Percentiles rank a stretch among this genome's conserved stretches.
phyloP scores from a whole-genome alignment of 2,113 vertebrate species.

The Ondatra zibethicus region DNA sequence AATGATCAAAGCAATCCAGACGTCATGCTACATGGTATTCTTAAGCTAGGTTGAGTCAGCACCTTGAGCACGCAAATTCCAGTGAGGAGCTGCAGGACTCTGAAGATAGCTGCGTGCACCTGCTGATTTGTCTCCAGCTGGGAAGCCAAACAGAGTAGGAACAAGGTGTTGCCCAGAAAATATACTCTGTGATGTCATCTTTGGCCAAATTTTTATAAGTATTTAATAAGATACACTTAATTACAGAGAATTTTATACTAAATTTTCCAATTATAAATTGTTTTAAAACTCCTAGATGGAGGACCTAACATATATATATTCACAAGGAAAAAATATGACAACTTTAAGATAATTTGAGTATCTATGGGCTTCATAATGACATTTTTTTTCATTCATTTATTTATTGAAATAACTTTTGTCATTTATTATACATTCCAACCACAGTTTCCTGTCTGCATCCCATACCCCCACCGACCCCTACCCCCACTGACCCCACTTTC shows the following conservation, averaged over 20 bases:
- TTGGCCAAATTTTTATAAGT: neutral
- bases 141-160: neutral
- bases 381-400: too few relatives aligned
- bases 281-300: neutral
- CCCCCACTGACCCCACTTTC: too few relatives aligned
- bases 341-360: neutral
- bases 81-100: neutral
- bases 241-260: neutral
- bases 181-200: neutral
- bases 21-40: neutral
- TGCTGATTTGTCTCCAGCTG: neutral
- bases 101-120: neutral
- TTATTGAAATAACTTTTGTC: too few relatives aligned
- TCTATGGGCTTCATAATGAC: neutral
- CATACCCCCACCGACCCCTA: too few relatives aligned
- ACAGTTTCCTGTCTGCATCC: too few relatives aligned
- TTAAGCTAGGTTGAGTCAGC: neutral
- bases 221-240: constrained; percentile 1
- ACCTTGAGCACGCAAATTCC: neutral
- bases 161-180: neutral
- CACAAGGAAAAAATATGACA: neutral
- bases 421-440: too few relatives aligned
- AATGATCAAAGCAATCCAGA: neutral
- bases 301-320: neutral
- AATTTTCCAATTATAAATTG: neutral